Conservation (phyloP, 2,113 vertebrate genomes). For the Crotalus tigris region DNA sequence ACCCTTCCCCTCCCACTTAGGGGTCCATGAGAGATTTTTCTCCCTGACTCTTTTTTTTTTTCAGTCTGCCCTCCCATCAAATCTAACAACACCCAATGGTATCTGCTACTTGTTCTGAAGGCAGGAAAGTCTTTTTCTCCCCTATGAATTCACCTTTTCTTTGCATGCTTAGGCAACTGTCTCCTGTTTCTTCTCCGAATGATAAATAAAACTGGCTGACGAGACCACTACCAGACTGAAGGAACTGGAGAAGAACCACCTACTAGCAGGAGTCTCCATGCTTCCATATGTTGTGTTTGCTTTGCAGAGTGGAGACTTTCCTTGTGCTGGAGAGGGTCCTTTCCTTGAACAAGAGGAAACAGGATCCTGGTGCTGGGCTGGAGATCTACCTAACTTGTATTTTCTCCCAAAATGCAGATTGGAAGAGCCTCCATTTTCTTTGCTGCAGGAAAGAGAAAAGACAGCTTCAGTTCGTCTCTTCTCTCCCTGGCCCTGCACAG, state of each 20-base stretch:
- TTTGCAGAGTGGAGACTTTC: background rate
- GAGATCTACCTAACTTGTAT: background rate
- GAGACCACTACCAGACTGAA: background rate
- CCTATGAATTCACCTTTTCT: background rate
- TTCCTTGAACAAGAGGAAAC: background rate
- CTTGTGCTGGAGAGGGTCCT: background rate
- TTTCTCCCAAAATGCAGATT: background rate
- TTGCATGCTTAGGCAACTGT: background rate
- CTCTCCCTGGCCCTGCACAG: conserved; percentile 14
- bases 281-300: background rate
- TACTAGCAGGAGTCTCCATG: background rate
- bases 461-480: conserved; percentile 27
- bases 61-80: background rate
- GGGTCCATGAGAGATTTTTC: background rate
- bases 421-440: conserved; percentile 10
- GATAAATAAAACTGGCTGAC: background rate
- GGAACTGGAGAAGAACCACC: background rate
- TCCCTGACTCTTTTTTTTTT: accelerated
- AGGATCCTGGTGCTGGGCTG: background rate
- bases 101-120: background rate
- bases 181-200: background rate
- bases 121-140: background rate
- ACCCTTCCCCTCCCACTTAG: background rate
- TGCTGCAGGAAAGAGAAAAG: conserved; percentile 41
- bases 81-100: background rate